Evolutionary conservation across 37 sponge, comb jelly and placozoan genomes (phyloP), one percentile per base, ranked within the genome.

Genomic region (Theonella swinhoei): DNA sequence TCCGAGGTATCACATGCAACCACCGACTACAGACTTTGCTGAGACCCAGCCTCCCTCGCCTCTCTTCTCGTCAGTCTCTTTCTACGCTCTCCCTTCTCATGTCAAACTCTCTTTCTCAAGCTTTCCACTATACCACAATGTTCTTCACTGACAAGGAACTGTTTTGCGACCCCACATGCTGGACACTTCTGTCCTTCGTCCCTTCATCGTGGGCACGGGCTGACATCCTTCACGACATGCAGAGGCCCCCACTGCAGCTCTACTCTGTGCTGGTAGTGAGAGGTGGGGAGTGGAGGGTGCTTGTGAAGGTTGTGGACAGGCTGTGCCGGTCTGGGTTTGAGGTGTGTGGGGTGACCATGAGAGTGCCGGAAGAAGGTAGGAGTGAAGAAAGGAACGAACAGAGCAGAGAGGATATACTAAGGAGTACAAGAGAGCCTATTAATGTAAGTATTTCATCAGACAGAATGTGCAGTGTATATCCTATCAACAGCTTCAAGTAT

Each of bases 131-230:
- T 0, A 9, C 77, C 0, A 71, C 78, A 8, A 35, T 85, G 31
- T 83, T 93, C 70, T 93, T 93, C 63, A 70, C 67, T 23, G 90
- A 86, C 54, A 89, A 86, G 70, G 93, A 93, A 35, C 79, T 93
- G 24, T 93, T 88, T 60, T 58, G 65, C 31, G 90, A 89, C 69
- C 36, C 80, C 3, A n/a, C 30, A 7, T 66, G 29, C 37, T 78
- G 84, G 76, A 17, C 64, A 1, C 42, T 85, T 4, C 26, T 67
- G n/a, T 29, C 76, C 22, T 82, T 74, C 33, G 35, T 89, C 0
- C 90, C 87, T 29, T 76, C 81, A 33, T 17, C 83, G 38, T 88
- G 88, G 88, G 26, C 66, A 9, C 65, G 74, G 7, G 88, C 68
- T 14, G 80, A 64, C 60, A 47, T 83, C 40, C 41, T 89, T 25